Evolutionary conservation across 2,888 invertebrate species (phyloP).

Genomic region (Mellilla xanthometata): DNA sequence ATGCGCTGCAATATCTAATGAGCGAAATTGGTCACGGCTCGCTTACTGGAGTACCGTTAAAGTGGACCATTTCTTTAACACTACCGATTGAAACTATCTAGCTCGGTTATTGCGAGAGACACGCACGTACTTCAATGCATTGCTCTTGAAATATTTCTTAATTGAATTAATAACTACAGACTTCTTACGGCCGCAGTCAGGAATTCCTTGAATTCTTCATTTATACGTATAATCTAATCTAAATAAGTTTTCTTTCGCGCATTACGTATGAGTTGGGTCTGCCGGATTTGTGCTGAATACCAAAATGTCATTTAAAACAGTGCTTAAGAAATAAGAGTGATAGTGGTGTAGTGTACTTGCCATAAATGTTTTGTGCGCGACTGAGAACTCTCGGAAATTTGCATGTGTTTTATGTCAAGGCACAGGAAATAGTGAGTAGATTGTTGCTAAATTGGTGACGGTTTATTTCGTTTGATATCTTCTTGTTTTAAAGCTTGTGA

Average conservation of each 20-base stretch:
- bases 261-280: no score
- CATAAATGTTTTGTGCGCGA: constrained; percentile 12
- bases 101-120: constrained; percentile 2
- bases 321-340: constrained; percentile 1
- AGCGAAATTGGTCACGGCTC: not conserved
- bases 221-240: no score
- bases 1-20: not conserved
- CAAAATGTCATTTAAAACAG: no score
- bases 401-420: constrained; percentile 15
- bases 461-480: not conserved
- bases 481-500: not conserved
- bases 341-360: no score
- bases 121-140: constrained; percentile 1
- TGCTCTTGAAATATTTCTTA: constrained; percentile 12
- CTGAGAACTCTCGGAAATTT: constrained; percentile 9
- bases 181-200: not conserved
- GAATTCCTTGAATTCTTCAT: no score
- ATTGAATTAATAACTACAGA: constrained; percentile 16
- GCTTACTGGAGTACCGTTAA: no score
- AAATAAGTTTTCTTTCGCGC: no score
- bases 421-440: not conserved
- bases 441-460: not conserved
- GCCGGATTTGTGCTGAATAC: no score
- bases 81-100: constrained; percentile 8
- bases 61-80: no score